phyloP scores from a whole-genome alignment of 2,888 invertebrate genomes.

The Luperina testacea region DNA sequence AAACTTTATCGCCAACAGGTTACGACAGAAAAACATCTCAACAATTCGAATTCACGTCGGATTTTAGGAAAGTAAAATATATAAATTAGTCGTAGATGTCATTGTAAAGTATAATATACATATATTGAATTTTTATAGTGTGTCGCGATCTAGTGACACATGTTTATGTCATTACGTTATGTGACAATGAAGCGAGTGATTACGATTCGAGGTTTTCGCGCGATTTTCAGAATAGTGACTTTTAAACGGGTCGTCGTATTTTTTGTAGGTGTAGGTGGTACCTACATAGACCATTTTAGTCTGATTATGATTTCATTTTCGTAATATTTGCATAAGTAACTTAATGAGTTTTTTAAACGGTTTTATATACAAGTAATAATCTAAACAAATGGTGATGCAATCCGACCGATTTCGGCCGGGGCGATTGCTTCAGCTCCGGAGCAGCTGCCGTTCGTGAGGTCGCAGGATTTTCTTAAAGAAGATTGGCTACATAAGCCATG shows the following conservation, averaged over 20 bases:
- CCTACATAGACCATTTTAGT: background rate
- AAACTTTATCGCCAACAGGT: conserved; percentile 51
- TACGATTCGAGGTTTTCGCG: conserved; percentile 2
- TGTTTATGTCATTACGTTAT: conserved; percentile 37
- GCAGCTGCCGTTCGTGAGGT: too few relatives aligned
- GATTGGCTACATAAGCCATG: too few relatives aligned
- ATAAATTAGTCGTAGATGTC: conserved; percentile 49
- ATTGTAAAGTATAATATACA: conserved; percentile 41
- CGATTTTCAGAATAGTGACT: background rate
- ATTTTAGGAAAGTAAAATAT: conserved; percentile 30
- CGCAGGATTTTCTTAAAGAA: too few relatives aligned
- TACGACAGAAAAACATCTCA: conserved; percentile 35
- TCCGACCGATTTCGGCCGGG: too few relatives aligned
- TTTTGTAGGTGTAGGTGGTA: too few relatives aligned
- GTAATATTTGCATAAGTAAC: background rate
- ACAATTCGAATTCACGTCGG: conserved; percentile 33
- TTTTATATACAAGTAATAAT: background rate
- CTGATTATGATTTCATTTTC: background rate
- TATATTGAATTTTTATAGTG: conserved; percentile 44
- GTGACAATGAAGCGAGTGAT: conserved; percentile 29
- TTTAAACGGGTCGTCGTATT: background rate
- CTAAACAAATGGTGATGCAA: background rate
- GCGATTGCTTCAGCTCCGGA: too few relatives aligned
- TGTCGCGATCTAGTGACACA: conserved; percentile 30
- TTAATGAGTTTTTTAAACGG: background rate